Percentiles rank a stretch among this genome's conserved stretches.
Evolutionary conservation across 2,113 vertebrate species (phyloP).

Genomic region (Tenebrosternarchus preto): DNA sequence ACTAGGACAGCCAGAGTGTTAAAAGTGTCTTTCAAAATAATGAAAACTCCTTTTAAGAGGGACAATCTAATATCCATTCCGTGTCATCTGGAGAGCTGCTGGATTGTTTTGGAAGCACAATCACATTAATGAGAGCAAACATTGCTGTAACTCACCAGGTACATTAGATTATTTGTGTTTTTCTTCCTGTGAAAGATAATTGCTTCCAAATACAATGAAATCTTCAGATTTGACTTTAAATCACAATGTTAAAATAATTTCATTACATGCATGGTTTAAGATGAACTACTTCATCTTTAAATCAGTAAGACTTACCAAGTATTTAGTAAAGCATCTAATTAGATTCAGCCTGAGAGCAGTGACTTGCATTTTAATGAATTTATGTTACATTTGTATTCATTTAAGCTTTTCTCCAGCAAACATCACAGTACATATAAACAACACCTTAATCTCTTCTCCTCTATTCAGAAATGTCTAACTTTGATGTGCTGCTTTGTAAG

Average conservation of each 20-base stretch:
- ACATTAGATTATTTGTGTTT: conserved; percentile 22
- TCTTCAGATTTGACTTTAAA: conserved; percentile 16
- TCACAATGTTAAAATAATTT: conserved; percentile 21
- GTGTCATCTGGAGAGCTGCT: neutral
- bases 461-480: conserved; percentile 37
- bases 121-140: neutral
- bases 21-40: too few relatives aligned
- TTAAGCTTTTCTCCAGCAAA: conserved; percentile 38
- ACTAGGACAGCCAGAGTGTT: too few relatives aligned
- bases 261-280: conserved; percentile 20
- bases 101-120: neutral
- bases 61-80: neutral
- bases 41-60: too few relatives aligned
- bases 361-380: conserved; percentile 46
- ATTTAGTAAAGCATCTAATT: conserved; percentile 44
- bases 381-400: conserved; percentile 40
- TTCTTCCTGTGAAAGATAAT: neutral
- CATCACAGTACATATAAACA: conserved; percentile 35
- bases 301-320: neutral
- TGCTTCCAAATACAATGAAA: conserved; percentile 14
- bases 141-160: neutral
- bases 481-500: conserved; percentile 37
- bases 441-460: conserved; percentile 50
- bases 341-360: conserved; percentile 24
- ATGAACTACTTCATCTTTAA: neutral